Percentiles rank a stretch among this genome's conserved stretches.
Conservation (phyloP, 2,113 vertebrate genomes). For the Setophaga coronata region DNA sequence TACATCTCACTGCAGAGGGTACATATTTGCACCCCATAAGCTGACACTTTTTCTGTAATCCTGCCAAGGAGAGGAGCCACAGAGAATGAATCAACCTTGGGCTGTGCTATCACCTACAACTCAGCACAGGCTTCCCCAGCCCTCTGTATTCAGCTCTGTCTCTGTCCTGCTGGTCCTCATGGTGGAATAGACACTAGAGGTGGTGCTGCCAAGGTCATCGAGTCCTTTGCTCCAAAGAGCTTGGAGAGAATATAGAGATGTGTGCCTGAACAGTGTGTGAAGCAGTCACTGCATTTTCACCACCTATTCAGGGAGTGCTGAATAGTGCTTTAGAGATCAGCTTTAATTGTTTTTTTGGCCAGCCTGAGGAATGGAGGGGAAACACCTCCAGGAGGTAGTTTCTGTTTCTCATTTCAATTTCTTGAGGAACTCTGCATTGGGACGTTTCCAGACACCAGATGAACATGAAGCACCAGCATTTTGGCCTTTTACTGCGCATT, state of each 20-base stretch:
- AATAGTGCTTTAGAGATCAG: neutral
- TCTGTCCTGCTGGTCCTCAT: neutral
- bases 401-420: neutral
- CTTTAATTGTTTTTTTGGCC: neutral
- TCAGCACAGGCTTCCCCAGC: neutral
- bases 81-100: neutral
- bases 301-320: neutral
- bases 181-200: neutral
- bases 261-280: neutral
- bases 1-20: neutral
- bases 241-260: neutral
- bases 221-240: neutral
- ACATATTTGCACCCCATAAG: neutral
- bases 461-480: accelerated
- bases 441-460: neutral
- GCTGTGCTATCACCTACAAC: neutral
- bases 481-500: neutral
- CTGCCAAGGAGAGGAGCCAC: neutral
- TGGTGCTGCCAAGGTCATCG: neutral
- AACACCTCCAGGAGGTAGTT: neutral
- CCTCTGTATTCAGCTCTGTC: neutral
- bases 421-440: neutral
- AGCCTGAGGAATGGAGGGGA: neutral
- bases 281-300: neutral
- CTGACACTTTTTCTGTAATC: neutral